Evolutionary conservation across 1,140 invertebrate genomes (phyloP).

Genomic region (Octopus sinensis): DNA sequence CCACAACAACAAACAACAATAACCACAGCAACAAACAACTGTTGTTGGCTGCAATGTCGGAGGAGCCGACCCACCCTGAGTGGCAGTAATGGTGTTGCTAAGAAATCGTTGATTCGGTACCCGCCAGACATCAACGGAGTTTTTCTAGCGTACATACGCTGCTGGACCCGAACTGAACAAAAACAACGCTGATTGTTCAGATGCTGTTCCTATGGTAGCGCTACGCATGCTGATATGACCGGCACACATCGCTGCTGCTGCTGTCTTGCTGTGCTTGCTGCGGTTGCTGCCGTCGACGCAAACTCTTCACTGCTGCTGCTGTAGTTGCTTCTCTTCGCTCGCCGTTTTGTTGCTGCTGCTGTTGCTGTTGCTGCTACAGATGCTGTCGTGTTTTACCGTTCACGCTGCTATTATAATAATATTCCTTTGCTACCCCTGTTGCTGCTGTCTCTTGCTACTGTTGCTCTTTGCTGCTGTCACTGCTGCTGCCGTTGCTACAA

Average conservation of each 20-base stretch:
- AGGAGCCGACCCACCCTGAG: too few relatives aligned
- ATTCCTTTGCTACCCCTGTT: not conserved
- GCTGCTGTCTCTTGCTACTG: not conserved
- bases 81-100: too few relatives aligned
- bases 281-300: not conserved
- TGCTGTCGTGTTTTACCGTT: not conserved
- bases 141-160: too few relatives aligned
- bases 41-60: too few relatives aligned
- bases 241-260: too few relatives aligned
- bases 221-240: too few relatives aligned
- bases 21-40: too few relatives aligned
- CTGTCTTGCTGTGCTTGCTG: too few relatives aligned
- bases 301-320: not conserved
- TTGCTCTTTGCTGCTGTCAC: not conserved
- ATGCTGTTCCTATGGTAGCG: not conserved
- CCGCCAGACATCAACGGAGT: too few relatives aligned
- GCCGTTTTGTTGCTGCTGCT: not conserved
- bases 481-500: not conserved
- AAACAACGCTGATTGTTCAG: not conserved
- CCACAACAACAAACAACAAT: too few relatives aligned
- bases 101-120: too few relatives aligned
- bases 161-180: not conserved
- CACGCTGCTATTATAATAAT: not conserved
- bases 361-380: not conserved
- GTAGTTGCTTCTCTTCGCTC: not conserved